phyloP scores from a whole-genome alignment of 2,888 invertebrate species.

The Drosophila kokeensis region DNA sequence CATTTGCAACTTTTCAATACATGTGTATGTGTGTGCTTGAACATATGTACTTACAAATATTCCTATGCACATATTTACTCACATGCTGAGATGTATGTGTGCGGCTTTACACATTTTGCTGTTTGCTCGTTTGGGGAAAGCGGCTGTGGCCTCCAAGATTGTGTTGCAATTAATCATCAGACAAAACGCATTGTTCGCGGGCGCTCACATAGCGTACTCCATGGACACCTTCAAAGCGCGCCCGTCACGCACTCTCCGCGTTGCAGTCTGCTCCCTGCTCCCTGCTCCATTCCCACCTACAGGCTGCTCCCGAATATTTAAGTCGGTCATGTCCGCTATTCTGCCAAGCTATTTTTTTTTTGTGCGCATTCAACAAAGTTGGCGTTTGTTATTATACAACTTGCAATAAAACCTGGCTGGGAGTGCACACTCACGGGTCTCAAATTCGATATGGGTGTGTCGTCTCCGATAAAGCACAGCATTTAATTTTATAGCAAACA shows the following conservation, averaged over 20 bases:
- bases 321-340: constrained; percentile 68
- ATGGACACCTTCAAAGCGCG: constrained; percentile 31
- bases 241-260: constrained; percentile 44
- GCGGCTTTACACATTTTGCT: constrained; percentile 13
- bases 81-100: neutral
- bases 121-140: constrained; percentile 66
- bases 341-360: constrained; percentile 22
- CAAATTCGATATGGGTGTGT: constrained; percentile 16
- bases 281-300: constrained; percentile 8
- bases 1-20: constrained; percentile 8
- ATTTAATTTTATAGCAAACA: neutral
- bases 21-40: neutral
- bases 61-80: constrained; percentile 1
- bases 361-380: constrained; percentile 20
- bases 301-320: constrained; percentile 67
- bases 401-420: constrained; percentile 12
- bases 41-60: neutral
- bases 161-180: constrained; percentile 77
- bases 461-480: neutral
- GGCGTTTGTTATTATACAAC: constrained; percentile 37
- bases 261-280: neutral
- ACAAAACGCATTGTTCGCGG: constrained; percentile 76
- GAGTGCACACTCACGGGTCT: neutral
- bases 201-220: constrained; percentile 21
- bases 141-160: constrained; percentile 72